These are phyloP conservation scores for Temnothorax curvispinosus DNA, from an alignment of 1,140 invertebrate species.

Conservation along the genomic window DNA sequence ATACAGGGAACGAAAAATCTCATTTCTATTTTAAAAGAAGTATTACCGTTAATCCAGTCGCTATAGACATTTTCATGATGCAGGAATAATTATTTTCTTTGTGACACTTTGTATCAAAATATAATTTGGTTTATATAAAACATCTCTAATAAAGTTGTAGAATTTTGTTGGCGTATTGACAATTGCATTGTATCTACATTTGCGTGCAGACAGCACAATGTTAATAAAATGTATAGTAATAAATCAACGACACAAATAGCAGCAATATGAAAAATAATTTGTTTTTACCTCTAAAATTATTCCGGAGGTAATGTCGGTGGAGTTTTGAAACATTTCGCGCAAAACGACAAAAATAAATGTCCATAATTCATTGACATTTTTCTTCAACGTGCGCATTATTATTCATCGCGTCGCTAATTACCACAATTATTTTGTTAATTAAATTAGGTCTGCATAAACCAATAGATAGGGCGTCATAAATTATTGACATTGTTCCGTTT, in stretches of 20 bases:
- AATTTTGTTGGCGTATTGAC: slow-evolving; percentile 24
- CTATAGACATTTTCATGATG: not conserved
- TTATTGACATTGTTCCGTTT: slow-evolving; percentile 10
- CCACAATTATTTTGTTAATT: slow-evolving; percentile 44
- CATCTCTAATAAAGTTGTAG: not conserved
- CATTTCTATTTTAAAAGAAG: not conserved
- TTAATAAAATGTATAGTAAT: not conserved
- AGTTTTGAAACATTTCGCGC: not conserved
- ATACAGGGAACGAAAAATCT: not conserved
- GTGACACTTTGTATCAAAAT: not conserved
- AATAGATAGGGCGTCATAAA: not conserved
- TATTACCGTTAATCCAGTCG: slow-evolving; percentile 7
- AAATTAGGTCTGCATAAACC: slow-evolving; percentile 20
- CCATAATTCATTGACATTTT: slow-evolving; percentile 18
- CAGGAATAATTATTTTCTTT: not conserved
- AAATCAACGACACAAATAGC: not conserved
- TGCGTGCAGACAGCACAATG: not conserved
- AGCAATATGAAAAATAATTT: not conserved
- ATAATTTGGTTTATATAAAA: not conserved
- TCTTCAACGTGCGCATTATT: slow-evolving; percentile 36
- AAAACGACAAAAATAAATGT: slow-evolving; percentile 18
- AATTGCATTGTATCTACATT: not conserved
- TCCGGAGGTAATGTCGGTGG: not conserved
- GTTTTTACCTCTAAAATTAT: not conserved
- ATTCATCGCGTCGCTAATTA: slow-evolving; percentile 37